Evolutionary conservation across 2,888 invertebrate genomes (phyloP), one percentile per base, ranked within the genome.

Genomic region (Eilema caniola): DNA sequence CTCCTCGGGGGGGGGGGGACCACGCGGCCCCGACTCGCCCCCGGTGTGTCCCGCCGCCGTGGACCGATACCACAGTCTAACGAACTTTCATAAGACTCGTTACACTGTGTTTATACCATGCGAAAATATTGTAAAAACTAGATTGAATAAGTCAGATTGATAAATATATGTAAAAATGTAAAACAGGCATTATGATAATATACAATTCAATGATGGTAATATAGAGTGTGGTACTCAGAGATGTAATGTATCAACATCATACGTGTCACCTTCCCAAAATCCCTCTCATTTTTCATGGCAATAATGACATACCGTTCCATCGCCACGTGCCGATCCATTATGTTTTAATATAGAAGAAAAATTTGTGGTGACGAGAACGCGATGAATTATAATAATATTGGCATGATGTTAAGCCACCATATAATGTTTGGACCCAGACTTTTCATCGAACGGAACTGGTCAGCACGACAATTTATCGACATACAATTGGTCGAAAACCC

Each of bases 291-390:
- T 67, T 71, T 67, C 70, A 71, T 37, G 59, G 28, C 70, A 62
- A 67, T 71, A 71, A 71, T 71, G 63, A 67, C 70, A 67, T 67
- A 71, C 66, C 70, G 63, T 63, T 37, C 60, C 63, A 60, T 63
- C 70, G 63, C 63, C 70, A 67, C 60, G 70, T 67, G 47, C 53
- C 70, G 47, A 67, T 71, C 70, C 67, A 71, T 71, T 67, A 71
- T 59, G 60, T 53, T 71, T 70, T 63, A 70, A 70, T 70, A 71
- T 25, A 37, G 28, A 16, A 41, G 61, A 24, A 61, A 61, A 28
- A n/a, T 47, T 47, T 53, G 20, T 31, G 65, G 56, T 61, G 61
- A 53, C 37, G 37, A 37, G 24, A 64, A 31, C 33, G 8, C 28
- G 53, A 25, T 61, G 53, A 61, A 66, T 64, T 28, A 64, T 66